A percentile compares a stretch with the other conserved stretches of the same genome.
Evolutionary conservation across 2,888 invertebrate species (phyloP).

Genomic region (Cataglyphis livida): DNA sequence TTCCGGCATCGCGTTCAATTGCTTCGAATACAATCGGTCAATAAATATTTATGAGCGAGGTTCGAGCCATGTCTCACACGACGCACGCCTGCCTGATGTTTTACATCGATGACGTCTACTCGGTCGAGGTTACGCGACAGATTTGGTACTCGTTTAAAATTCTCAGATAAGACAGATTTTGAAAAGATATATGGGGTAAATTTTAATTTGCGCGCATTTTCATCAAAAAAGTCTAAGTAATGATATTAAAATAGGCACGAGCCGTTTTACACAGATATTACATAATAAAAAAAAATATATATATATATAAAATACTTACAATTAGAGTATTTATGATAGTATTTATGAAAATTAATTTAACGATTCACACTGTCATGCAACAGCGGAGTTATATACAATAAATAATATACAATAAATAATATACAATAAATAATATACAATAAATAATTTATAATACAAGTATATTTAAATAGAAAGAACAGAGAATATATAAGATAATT

Average conservation of each 20-base stretch:
- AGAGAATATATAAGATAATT: background rate
- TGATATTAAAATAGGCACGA: background rate
- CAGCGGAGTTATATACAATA: no score
- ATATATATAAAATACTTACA: background rate
- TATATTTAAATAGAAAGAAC: background rate
- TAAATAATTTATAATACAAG: background rate
- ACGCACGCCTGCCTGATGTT: constrained; percentile 53
- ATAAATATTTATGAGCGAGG: constrained; percentile 82
- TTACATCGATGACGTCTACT: constrained; percentile 43
- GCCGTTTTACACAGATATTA: background rate
- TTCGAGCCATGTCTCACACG: constrained; percentile 64
- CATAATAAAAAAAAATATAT: background rate
- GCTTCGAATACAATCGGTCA: constrained; percentile 77
- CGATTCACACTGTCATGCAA: background rate
- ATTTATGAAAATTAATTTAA: background rate
- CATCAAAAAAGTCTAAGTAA: background rate
- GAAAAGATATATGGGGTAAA: background rate
- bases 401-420: no score
- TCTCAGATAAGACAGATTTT: background rate
- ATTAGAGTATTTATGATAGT: background rate
- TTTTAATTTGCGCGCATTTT: background rate
- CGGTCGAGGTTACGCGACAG: constrained; percentile 24
- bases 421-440: no score
- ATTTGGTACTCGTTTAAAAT: constrained; percentile 12
- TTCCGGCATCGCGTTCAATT: constrained; percentile 75